Evolutionary conservation across 2,113 vertebrate species (phyloP).

Genomic region (Microcebus jonahi): DNA sequence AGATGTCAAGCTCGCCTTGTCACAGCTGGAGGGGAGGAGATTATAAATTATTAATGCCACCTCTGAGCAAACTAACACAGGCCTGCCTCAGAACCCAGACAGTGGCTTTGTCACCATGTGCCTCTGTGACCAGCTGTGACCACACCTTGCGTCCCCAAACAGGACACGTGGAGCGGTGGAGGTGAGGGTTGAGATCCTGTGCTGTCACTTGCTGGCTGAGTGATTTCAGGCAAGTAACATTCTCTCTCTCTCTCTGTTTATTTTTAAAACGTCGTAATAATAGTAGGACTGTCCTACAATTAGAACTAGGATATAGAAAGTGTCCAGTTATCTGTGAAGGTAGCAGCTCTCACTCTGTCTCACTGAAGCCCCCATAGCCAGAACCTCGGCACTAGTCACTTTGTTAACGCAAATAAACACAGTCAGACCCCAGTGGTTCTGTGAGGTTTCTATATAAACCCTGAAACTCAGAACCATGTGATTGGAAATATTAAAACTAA

Average conservation of each 20-base stretch:
- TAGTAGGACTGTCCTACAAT: background rate
- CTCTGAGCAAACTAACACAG: background rate
- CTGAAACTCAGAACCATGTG: background rate
- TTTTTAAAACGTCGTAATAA: background rate
- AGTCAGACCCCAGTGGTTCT: background rate
- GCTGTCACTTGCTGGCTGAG: background rate
- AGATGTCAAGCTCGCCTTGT: background rate
- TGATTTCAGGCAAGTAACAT: too few relatives aligned
- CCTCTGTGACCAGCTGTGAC: background rate
- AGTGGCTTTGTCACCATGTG: rapidly evolving
- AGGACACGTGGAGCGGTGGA: background rate
- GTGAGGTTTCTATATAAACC: background rate
- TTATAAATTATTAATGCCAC: too few relatives aligned
- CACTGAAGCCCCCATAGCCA: background rate
- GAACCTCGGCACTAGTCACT: background rate
- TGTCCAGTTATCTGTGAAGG: too few relatives aligned
- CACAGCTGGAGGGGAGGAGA: too few relatives aligned
- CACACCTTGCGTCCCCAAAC: background rate
- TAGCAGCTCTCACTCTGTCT: background rate
- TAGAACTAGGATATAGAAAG: background rate
- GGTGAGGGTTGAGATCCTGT: background rate
- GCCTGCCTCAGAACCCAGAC: background rate
- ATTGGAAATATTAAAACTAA: background rate
- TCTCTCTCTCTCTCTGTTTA: background rate
- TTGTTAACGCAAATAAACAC: background rate